Percentiles rank a stretch among this genome's conserved stretches.
Evolutionary conservation across 2,113 vertebrate genomes (phyloP).

Genomic region (Lycaon pictus): DNA sequence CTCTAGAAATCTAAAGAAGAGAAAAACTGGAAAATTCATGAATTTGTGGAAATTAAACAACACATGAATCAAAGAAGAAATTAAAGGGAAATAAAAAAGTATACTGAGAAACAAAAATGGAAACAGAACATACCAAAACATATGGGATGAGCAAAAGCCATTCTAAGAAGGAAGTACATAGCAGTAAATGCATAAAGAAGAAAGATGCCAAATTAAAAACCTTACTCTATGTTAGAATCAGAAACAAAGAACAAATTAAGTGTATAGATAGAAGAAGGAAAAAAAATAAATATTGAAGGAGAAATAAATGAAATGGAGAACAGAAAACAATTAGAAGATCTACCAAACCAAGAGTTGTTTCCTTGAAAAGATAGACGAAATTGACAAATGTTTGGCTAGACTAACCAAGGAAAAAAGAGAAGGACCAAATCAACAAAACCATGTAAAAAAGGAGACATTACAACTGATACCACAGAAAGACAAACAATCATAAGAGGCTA

Average conservation of each 20-base stretch:
- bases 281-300: not conserved
- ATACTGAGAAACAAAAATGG: not conserved
- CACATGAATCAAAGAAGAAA: not conserved
- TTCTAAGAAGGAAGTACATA: not conserved
- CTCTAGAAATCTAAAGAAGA: not conserved
- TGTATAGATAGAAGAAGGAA: not conserved
- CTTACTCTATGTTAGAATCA: not conserved
- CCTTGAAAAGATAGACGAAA: not conserved
- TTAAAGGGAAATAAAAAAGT: not conserved
- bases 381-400: not conserved
- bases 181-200: not conserved
- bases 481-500: not conserved
- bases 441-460: not conserved
- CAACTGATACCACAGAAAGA: not conserved
- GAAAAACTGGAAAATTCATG: not conserved
- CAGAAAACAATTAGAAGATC: not conserved
- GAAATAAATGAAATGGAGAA: not conserved
- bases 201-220: not conserved
- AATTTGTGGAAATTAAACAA: not conserved
- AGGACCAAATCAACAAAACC: not conserved
- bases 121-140: not conserved
- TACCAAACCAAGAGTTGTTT: not conserved
- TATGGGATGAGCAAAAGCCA: not conserved
- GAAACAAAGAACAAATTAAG: not conserved
- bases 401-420: not conserved